Evolutionary conservation across 2,113 vertebrate genomes (phyloP), one percentile per base, ranked within the genome.

Genomic region (Odobenus rosmarus): DNA sequence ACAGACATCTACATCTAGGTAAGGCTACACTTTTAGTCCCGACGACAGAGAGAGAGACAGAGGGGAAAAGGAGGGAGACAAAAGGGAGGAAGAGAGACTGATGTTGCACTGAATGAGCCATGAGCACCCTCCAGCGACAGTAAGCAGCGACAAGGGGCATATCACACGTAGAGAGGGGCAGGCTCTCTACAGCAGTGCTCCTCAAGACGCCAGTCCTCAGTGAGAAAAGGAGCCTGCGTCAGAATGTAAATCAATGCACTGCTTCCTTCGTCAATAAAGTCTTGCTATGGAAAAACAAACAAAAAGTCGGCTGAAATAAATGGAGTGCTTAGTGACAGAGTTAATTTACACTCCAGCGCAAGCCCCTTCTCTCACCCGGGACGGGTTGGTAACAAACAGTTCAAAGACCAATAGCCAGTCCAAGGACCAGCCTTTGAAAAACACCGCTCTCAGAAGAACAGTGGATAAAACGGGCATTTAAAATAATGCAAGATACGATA

Each of bases 21-120:
- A 2, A 51, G 72, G 49, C 67, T 19, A 62, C 6, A 28, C 53
- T 61, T 71, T 87, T 26, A 33, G 46, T 80, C 93, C 24, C 53
- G 9, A 5, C 67, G 42, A 81, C 16, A 53, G 4, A 94, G 1
- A 77, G 19, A 46, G 67, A 77, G 81, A 82, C 15, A 61, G 26
- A 69, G 8, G 36, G 26, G 26, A 0, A 18, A 23, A 72, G 55
- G 26, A 53, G 53, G 9, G 4, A 82, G 3, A 10, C 36, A 33
- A 15, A 0, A 2, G 18, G 2, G 23, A 13, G 13, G 24, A 57
- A 61, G 18, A 62, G 46, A 95, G 21, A 72, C 26, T 3, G 11
- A 57, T 0, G 16, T 21, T 49, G 36, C 3, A 36, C 1, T 23
- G 33, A 59, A 21, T 7, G 1, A 8, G 8, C 7, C 61, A 76